These are phyloP conservation scores for Molothrus aeneus DNA, from an alignment of 2,797 vertebrate species.

Conservation along the genomic window DNA sequence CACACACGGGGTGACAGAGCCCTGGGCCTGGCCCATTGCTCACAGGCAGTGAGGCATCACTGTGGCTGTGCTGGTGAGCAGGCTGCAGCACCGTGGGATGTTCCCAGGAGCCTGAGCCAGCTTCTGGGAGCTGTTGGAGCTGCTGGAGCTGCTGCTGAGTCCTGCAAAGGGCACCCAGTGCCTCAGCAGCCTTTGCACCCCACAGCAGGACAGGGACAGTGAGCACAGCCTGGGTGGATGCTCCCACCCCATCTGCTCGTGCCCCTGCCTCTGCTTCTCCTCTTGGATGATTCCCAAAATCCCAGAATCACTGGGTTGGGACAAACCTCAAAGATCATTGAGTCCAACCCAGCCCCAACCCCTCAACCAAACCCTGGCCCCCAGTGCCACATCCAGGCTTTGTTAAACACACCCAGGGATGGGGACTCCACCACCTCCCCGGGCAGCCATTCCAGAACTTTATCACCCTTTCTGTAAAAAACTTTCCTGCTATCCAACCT, in stretches of 20 bases:
- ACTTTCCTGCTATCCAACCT: too few species aligned
- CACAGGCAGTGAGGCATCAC: rapidly evolving
- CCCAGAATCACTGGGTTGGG: not conserved
- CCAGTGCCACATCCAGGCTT: not conserved
- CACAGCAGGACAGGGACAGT: rapidly evolving
- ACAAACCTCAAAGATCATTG: not conserved
- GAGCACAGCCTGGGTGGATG: not conserved
- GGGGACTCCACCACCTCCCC: too few species aligned
- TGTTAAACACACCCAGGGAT: too few species aligned
- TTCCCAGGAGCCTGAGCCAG: not conserved
- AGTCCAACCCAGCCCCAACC: not conserved
- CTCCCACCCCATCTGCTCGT: not conserved
- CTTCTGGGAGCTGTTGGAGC: not conserved
- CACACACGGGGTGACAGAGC: not conserved
- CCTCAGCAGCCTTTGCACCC: not conserved
- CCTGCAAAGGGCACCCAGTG: rapidly evolving
- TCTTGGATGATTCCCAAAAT: not conserved
- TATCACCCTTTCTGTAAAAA: too few species aligned
- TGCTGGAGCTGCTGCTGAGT: not conserved
- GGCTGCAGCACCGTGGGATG: rapidly evolving
- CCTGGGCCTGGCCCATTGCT: not conserved
- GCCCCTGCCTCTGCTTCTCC: not conserved
- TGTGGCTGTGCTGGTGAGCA: not conserved
- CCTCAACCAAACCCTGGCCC: rapidly evolving
- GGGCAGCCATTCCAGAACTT: too few species aligned